Percentiles rank a stretch among this genome's conserved stretches.
Evolutionary conservation across 2,888 invertebrate species (phyloP).

Genomic region (Dasypolia templi): DNA sequence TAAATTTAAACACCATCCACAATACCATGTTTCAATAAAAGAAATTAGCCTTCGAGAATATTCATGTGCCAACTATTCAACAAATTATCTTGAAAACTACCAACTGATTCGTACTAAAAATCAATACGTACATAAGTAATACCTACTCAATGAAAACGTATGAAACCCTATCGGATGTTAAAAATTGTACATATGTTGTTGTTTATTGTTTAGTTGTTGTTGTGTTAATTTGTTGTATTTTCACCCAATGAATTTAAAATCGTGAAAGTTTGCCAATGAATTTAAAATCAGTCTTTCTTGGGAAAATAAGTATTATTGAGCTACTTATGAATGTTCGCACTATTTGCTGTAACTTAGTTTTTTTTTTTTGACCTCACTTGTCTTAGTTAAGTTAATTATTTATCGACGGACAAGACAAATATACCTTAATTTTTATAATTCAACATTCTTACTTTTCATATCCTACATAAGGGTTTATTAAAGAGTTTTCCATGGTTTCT

Average conservation of each 20-base stretch:
- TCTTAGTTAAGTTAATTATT: not conserved
- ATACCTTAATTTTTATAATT: not conserved
- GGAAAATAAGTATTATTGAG: not conserved
- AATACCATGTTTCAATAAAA: no score
- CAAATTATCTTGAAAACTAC: not conserved
- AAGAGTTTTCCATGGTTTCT: no score
- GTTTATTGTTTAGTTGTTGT: not conserved
- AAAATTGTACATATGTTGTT: not conserved
- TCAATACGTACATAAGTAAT: not conserved
- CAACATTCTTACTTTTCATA: not conserved
- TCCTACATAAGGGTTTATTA: not conserved
- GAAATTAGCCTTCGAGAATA: no score
- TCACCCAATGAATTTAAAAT: no score
- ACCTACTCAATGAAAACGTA: not conserved
- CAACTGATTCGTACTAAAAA: not conserved
- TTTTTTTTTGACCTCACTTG: not conserved
- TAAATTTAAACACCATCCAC: not conserved
- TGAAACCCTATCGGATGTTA: not conserved
- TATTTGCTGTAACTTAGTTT: not conserved
- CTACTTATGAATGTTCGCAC: not conserved
- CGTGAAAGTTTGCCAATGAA: not conserved
- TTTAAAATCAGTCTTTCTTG: not conserved
- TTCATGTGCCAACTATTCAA: no score
- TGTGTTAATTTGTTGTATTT: no score
- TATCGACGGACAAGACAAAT: not conserved